phyloP scores from a whole-genome alignment of 2,888 invertebrate species.

The Nymphalis c-album region DNA sequence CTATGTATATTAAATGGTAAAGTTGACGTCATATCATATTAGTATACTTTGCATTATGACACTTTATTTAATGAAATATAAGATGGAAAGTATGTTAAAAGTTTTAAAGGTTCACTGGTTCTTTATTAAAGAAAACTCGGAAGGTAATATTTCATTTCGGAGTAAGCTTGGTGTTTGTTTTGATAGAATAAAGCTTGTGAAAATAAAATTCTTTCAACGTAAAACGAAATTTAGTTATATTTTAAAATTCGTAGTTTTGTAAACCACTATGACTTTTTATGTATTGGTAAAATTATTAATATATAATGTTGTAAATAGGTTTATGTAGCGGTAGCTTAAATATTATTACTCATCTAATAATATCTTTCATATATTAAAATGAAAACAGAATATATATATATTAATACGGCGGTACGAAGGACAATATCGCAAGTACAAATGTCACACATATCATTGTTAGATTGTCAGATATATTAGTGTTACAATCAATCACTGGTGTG shows the following conservation, averaged over 20 bases:
- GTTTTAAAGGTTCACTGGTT: constrained; percentile 24
- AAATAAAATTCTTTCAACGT: constrained; percentile 13
- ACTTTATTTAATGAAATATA: constrained; percentile 24
- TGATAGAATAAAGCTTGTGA: constrained; percentile 15
- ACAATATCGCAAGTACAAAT: constrained; percentile 46
- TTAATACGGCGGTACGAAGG: constrained; percentile 10
- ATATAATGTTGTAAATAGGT: too few relatives aligned
- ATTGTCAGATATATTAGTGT: constrained; percentile 74
- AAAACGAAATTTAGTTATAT: constrained; percentile 15
- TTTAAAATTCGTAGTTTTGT: constrained; percentile 1
- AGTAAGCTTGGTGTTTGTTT: constrained; percentile 23
- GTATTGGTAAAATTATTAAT: background rate
- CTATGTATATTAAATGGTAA: constrained; percentile 24
- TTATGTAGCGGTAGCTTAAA: too few relatives aligned
- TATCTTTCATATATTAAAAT: background rate
- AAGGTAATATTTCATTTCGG: constrained; percentile 30
- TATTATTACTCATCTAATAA: background rate
- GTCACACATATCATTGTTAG: constrained; percentile 64
- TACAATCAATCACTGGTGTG: constrained; percentile 77
- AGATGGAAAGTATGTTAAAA: constrained; percentile 25
- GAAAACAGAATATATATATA: constrained; percentile 7
- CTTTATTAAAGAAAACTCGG: constrained; percentile 24
- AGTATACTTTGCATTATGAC: constrained; percentile 21
- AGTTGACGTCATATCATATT: constrained; percentile 31
- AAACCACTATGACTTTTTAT: background rate